phyloP scores from a whole-genome alignment of 1,140 invertebrate species.

The Delia radicum region DNA sequence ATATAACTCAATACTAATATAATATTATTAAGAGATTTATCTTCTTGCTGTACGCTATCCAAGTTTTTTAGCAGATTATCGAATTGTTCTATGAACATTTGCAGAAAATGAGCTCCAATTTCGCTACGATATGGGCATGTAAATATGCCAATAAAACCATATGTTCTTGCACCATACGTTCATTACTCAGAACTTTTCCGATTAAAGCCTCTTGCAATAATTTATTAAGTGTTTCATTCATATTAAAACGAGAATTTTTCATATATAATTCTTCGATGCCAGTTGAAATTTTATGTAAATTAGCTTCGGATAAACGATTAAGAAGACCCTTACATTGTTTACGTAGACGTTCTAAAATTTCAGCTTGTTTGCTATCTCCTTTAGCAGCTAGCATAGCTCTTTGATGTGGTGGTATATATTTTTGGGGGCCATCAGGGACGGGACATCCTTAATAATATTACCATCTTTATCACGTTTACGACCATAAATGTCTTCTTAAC shows the following conservation, averaged over 20 bases:
- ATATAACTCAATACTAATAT: slow-evolving; percentile 77
- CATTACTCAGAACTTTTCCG: slow-evolving; percentile 65
- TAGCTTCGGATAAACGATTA: slow-evolving; percentile 85
- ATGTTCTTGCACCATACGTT: slow-evolving; percentile 81
- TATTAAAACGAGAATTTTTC: slow-evolving; percentile 75
- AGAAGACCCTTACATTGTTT: slow-evolving; percentile 84
- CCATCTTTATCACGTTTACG: slow-evolving; percentile 78
- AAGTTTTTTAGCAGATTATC: slow-evolving; percentile 60
- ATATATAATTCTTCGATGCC: slow-evolving; percentile 75
- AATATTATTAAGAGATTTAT: slow-evolving; percentile 86
- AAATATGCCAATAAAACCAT: slow-evolving; percentile 79
- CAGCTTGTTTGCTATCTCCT: slow-evolving; percentile 57
- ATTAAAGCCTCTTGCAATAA: slow-evolving; percentile 72
- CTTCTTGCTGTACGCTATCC: slow-evolving; percentile 61
- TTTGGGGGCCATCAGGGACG: slow-evolving; percentile 37
- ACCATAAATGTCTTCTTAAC: slow-evolving; percentile 93
- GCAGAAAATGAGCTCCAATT: slow-evolving; percentile 67
- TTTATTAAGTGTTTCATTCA: slow-evolving; percentile 74
- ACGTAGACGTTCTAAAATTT: slow-evolving; percentile 66
- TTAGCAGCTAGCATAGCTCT: slow-evolving; percentile 58
- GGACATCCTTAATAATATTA: slow-evolving; percentile 63
- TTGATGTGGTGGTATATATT: slow-evolving; percentile 83
- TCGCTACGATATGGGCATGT: slow-evolving; percentile 87
- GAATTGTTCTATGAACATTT: slow-evolving; percentile 57
- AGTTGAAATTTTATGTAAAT: slow-evolving; percentile 78